Conservation (phyloP, 2,113 vertebrate genomes). For the Hemiscyllium ocellatum region DNA sequence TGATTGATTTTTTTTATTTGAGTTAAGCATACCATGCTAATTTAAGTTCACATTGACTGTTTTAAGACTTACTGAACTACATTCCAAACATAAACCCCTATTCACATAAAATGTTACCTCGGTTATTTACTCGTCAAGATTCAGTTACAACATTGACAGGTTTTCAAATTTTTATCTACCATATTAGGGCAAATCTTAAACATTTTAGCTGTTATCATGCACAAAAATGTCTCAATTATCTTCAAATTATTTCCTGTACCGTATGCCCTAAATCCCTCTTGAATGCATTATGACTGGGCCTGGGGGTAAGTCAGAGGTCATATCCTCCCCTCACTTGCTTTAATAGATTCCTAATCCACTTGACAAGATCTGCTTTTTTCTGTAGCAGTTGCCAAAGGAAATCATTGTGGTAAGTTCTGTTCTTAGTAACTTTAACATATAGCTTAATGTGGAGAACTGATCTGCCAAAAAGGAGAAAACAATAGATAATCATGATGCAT, state of each 20-base stretch:
- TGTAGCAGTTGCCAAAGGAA: constrained; percentile 45
- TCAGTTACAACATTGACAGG: neutral
- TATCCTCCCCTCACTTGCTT: constrained; percentile 47
- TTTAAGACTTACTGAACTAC: neutral
- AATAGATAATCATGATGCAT: neutral
- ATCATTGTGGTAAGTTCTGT: constrained; percentile 47
- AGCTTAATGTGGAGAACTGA: neutral
- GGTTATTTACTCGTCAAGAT: neutral
- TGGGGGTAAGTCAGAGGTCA: constrained; percentile 46
- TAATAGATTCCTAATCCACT: constrained; percentile 47
- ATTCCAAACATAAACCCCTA: neutral
- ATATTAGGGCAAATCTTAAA: constrained; percentile 2
- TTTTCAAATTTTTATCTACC: constrained; percentile 2
- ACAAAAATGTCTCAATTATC: constrained; percentile 22
- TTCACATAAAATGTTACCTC: neutral
- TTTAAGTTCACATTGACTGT: neutral
- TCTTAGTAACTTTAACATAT: neutral
- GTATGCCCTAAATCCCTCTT: constrained; percentile 47
- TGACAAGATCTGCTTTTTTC: constrained; percentile 44
- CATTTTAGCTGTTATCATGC: neutral
- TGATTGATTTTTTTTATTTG: neutral
- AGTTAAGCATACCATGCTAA: neutral
- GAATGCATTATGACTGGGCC: constrained; percentile 46
- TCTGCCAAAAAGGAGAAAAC: neutral
- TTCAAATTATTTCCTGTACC: constrained; percentile 38